Evolutionary conservation across 2,113 vertebrate species (phyloP).

Genomic region (Cheilinus undulatus): DNA sequence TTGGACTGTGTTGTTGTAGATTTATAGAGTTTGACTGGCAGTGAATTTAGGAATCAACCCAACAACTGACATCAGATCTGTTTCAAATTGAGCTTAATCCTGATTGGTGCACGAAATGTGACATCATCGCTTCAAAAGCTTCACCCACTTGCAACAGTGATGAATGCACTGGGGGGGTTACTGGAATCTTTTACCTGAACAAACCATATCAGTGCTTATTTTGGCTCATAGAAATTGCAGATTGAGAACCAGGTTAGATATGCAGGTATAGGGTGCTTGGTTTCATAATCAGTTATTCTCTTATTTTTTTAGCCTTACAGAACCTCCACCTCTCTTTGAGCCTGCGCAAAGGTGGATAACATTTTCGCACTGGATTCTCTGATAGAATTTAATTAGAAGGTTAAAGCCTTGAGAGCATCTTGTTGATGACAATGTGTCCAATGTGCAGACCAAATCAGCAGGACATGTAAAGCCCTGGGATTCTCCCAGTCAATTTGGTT

Average conservation of each 20-base stretch:
- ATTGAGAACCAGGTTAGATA: background rate
- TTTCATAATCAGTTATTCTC: background rate
- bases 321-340: conserved; percentile 2
- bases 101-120: background rate
- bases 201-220: background rate
- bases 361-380: conserved; percentile 16
- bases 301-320: background rate
- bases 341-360: conserved; percentile 9
- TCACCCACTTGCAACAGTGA: background rate
- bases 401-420: conserved; percentile 2
- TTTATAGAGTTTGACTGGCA: background rate
- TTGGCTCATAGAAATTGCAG: background rate
- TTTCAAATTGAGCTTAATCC: background rate
- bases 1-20: background rate
- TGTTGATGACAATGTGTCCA: background rate
- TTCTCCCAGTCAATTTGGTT: conserved; percentile 46
- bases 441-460: too few species aligned
- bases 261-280: background rate
- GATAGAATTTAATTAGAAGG: conserved; percentile 20
- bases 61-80: background rate
- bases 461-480: conserved; percentile 1
- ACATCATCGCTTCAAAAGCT: background rate
- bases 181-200: background rate
- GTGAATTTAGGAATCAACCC: background rate
- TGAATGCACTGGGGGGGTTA: too few species aligned